These are phyloP conservation scores for Nerophis ophidion DNA, from an alignment of 2,113 vertebrate genomes.

Conservation along the genomic window DNA sequence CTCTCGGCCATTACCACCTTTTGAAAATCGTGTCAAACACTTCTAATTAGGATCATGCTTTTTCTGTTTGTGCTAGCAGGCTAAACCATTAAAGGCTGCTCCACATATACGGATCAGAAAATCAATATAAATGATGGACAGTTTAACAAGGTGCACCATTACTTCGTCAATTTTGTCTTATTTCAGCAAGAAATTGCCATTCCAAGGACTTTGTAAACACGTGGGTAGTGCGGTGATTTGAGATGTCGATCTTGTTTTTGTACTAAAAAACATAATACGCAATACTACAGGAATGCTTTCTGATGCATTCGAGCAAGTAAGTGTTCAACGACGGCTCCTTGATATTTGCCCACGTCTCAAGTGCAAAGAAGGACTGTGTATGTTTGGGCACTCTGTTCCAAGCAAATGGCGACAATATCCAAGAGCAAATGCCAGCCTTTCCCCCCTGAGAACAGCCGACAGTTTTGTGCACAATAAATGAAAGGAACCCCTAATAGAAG, in stretches of 20 bases:
- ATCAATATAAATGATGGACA: too few species aligned
- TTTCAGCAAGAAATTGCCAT: too few species aligned
- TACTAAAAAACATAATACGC: neutral
- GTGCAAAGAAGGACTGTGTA: slow-evolving; percentile 38
- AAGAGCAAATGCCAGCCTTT: slow-evolving; percentile 55
- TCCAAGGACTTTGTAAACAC: too few species aligned
- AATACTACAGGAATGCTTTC: neutral
- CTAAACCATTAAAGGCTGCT: too few species aligned
- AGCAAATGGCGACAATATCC: slow-evolving; percentile 56
- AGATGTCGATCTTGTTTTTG: neutral
- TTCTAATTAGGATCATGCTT: slow-evolving; percentile 23
- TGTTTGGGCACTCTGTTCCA: slow-evolving; percentile 39
- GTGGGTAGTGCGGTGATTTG: too few species aligned
- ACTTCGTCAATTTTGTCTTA: too few species aligned
- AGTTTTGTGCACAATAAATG: slow-evolving; percentile 38
- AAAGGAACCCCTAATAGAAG: slow-evolving; percentile 10
- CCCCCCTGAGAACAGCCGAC: slow-evolving; percentile 25
- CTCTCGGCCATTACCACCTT: neutral
- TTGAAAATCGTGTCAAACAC: slow-evolving; percentile 10
- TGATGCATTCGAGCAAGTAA: slow-evolving; percentile 20
- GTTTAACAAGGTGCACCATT: too few species aligned
- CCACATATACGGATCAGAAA: too few species aligned
- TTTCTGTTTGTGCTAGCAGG: too few species aligned
- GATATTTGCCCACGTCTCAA: slow-evolving; percentile 47
- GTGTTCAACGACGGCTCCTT: slow-evolving; percentile 20